Evolutionary conservation across 2,888 invertebrate genomes (phyloP).

Genomic region (Zele albiditarsus): DNA sequence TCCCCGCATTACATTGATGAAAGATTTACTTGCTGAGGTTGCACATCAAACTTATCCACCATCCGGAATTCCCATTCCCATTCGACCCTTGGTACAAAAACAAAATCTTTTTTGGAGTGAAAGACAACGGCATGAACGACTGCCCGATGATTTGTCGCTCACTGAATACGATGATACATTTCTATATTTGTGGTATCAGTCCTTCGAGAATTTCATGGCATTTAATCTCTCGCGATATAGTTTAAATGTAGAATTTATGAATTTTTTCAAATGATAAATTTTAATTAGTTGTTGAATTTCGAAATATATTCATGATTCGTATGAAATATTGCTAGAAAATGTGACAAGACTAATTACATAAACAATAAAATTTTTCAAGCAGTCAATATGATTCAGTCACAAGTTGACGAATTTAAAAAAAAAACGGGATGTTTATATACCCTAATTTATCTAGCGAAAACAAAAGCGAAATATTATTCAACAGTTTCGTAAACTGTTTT

Average conservation of each 20-base stretch:
- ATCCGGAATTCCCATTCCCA: conserved; percentile 61
- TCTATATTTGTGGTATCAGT: conserved; percentile 62
- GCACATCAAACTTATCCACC: conserved; percentile 67
- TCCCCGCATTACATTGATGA: conserved; percentile 50
- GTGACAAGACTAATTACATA: neutral
- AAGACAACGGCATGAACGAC: conserved; percentile 46
- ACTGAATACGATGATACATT: conserved; percentile 63
- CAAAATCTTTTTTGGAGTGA: conserved; percentile 53
- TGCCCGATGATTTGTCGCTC: conserved; percentile 54
- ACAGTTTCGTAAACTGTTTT: neutral
- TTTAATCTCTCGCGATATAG: conserved; percentile 52
- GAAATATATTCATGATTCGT: neutral
- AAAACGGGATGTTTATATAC: neutral
- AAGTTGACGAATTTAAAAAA: neutral
- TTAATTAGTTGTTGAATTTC: neutral
- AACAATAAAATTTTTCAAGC: neutral
- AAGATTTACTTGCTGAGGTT: conserved; percentile 63
- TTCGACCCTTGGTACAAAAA: conserved; percentile 55
- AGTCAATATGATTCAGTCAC: neutral
- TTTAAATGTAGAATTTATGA: conserved; percentile 53
- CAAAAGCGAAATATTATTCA: neutral
- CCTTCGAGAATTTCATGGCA: conserved; percentile 54
- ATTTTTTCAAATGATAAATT: conserved; percentile 46
- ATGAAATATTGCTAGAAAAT: neutral
- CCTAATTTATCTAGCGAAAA: neutral